Percentiles rank a stretch among this genome's conserved stretches.
phyloP scores from a whole-genome alignment of 2,888 invertebrate species.

The Chymomyza amoena region DNA sequence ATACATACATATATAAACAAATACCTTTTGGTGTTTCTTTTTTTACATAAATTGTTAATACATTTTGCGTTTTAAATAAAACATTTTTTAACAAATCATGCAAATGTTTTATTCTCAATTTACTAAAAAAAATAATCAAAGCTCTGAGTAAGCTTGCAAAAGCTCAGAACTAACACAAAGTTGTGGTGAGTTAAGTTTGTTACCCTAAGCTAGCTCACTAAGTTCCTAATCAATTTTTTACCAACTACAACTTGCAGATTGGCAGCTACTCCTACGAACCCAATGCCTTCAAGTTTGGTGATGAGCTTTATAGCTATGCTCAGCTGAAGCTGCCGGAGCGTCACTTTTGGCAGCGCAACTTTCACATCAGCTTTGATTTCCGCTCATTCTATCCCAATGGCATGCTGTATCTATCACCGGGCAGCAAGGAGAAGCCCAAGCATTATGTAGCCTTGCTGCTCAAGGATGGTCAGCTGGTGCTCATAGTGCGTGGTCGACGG shows the following conservation, averaged over 20 bases:
- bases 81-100: slow-evolving; percentile 55
- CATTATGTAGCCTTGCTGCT: slow-evolving; percentile 85
- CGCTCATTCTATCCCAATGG: slow-evolving; percentile 92
- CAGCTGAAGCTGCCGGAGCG: slow-evolving; percentile 84
- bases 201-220: slow-evolving; percentile 42
- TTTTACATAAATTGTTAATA: slow-evolving; percentile 53
- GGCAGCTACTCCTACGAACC: slow-evolving; percentile 85
- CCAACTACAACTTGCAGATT: slow-evolving; percentile 77
- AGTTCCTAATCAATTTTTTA: slow-evolving; percentile 33
- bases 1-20: neutral
- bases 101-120: slow-evolving; percentile 52
- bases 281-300: slow-evolving; percentile 93
- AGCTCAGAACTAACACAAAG: slow-evolving; percentile 76
- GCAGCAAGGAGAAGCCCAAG: slow-evolving; percentile 83
- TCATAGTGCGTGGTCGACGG: slow-evolving; percentile 85
- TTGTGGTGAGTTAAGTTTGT: slow-evolving; percentile 58
- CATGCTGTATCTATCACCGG: slow-evolving; percentile 87
- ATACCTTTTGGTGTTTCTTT: slow-evolving; percentile 36
- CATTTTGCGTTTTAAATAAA: slow-evolving; percentile 50
- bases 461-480: slow-evolving; percentile 85
- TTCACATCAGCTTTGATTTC: slow-evolving; percentile 87
- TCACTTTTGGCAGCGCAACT: slow-evolving; percentile 84
- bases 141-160: slow-evolving; percentile 44
- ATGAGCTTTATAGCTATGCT: slow-evolving; percentile 85
- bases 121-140: slow-evolving; percentile 27